These are phyloP conservation scores for Sitobion miscanthi DNA, from an alignment of 1,140 invertebrate genomes.

Conservation along the genomic window DNA sequence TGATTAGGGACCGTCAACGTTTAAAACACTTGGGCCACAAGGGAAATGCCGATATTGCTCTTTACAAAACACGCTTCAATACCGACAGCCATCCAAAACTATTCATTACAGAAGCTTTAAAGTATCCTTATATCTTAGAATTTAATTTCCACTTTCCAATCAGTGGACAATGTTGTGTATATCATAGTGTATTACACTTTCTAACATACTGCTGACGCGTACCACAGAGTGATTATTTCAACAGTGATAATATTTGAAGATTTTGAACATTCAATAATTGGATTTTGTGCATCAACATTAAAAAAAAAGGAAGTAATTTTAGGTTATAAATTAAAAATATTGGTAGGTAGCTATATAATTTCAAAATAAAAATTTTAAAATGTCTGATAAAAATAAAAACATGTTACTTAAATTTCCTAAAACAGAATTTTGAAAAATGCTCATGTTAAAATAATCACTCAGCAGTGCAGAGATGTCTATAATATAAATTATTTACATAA, in stretches of 20 bases:
- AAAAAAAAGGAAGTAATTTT: not conserved
- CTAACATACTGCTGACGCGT: not conserved
- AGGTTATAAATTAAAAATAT: not conserved
- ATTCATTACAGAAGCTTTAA: not conserved
- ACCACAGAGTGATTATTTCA: not conserved
- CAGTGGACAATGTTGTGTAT: not conserved
- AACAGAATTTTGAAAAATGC: not conserved
- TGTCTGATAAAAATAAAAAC: not conserved
- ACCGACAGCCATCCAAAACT: not conserved
- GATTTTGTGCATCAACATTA: not conserved
- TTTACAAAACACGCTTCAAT: not conserved
- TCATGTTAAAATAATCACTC: not conserved
- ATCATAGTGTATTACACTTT: not conserved
- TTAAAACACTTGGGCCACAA: not conserved
- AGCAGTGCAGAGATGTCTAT: not conserved
- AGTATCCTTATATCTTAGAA: too few relatives aligned
- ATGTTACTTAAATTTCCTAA: not conserved
- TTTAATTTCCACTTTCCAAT: not conserved
- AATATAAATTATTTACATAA: not conserved
- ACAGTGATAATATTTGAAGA: too few relatives aligned
- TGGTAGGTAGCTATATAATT: not conserved
- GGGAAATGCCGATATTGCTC: not conserved
- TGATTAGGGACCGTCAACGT: constrained; percentile 17
- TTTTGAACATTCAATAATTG: not conserved
- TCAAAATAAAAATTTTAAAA: not conserved